Evolutionary conservation across 2,113 vertebrate genomes (phyloP).

Genomic region (Pristiophorus japonicus): DNA sequence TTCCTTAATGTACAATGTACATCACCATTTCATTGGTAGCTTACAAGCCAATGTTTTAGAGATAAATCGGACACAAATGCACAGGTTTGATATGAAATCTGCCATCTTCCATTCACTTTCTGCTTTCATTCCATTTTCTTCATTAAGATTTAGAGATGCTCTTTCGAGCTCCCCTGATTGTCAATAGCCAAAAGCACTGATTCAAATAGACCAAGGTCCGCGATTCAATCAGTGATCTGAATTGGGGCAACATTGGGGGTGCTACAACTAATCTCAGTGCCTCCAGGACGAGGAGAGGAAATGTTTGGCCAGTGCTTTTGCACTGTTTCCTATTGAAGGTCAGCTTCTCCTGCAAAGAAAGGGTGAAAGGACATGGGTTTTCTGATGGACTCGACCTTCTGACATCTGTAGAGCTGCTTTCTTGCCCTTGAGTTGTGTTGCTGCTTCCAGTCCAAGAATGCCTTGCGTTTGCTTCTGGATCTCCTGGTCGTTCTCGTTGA

Average conservation of each 20-base stretch:
- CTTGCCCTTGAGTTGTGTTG: too few species aligned
- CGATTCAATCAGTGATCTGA: not conserved
- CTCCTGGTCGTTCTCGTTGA: too few species aligned
- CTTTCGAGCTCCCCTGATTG: not conserved
- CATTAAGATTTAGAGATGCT: not conserved
- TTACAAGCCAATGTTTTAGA: not conserved
- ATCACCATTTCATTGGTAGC: not conserved
- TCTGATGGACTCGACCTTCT: too few species aligned
- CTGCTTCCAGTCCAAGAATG: too few species aligned
- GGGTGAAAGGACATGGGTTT: too few species aligned
- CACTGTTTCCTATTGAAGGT: too few species aligned
- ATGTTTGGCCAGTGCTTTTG: not conserved
- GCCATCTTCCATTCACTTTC: not conserved
- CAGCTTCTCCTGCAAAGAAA: too few species aligned
- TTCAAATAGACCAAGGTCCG: not conserved
- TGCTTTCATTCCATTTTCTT: not conserved
- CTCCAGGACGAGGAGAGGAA: not conserved
- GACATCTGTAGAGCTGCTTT: too few species aligned
- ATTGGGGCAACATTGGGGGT: not conserved
- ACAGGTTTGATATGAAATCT: not conserved
- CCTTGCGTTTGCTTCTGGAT: too few species aligned
- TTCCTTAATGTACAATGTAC: not conserved
- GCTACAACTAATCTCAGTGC: not conserved
- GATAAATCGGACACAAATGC: not conserved
- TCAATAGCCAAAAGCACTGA: not conserved